Evolutionary conservation across 2,113 vertebrate genomes (phyloP).

Genomic region (Sterna hirundo): DNA sequence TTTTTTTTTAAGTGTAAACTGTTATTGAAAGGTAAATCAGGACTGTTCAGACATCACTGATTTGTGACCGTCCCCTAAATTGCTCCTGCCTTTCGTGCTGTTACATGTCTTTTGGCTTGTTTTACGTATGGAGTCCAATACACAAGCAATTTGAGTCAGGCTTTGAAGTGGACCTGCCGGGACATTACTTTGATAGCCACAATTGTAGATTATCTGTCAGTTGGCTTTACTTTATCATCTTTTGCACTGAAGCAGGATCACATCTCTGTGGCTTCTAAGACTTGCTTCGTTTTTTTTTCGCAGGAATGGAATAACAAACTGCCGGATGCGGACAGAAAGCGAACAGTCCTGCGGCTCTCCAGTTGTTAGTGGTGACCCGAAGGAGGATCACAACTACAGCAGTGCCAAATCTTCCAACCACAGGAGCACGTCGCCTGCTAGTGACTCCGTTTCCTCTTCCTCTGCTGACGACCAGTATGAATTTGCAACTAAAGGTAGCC

Average conservation of each 20-base stretch:
- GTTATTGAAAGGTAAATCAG: neutral
- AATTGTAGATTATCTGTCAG: neutral
- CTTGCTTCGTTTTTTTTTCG: neutral
- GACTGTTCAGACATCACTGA: neutral
- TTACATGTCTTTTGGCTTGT: neutral
- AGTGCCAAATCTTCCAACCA: slow-evolving; percentile 87
- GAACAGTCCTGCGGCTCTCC: slow-evolving; percentile 87
- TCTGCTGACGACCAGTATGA: slow-evolving; percentile 82
- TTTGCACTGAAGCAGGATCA: neutral
- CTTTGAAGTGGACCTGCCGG: neutral
- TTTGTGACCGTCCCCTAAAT: neutral
- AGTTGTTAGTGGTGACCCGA: slow-evolving; percentile 88
- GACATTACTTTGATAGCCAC: neutral
- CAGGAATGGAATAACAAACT: slow-evolving; percentile 84
- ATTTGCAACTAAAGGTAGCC: slow-evolving; percentile 77
- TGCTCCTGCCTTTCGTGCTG: neutral
- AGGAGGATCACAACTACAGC: slow-evolving; percentile 97
- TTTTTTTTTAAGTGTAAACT: neutral
- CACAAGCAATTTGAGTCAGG: neutral
- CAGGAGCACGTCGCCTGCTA: slow-evolving; percentile 79
- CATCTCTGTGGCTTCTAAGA: neutral
- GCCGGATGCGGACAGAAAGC: slow-evolving; percentile 85
- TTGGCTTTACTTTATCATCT: neutral
- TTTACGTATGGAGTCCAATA: neutral
- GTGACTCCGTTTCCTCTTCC: slow-evolving; percentile 76